Evolutionary conservation across 2,797 vertebrate genomes (phyloP), one percentile per base, ranked within the genome.

Genomic region (Leuciscus waleckii): DNA sequence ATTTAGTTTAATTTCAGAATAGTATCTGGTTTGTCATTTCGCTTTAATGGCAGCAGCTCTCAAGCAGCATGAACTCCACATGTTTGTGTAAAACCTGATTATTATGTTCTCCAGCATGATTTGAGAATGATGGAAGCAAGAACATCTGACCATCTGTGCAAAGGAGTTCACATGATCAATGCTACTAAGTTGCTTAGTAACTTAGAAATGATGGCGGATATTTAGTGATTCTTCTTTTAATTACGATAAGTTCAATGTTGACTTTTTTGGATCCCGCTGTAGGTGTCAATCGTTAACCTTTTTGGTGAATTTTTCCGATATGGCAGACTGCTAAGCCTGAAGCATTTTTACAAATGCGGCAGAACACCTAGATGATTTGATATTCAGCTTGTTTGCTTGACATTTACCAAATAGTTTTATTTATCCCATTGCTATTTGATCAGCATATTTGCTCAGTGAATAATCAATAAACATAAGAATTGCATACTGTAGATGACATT

Each of bases 261-360:
- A 32, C 39, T 79, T 39, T 68, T 80, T 68, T 80, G 21, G 39
- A n/a, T 4, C 10, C 29, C 4, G 2, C 2, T 68, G 32, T 32
- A 49, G 63, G 41, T 80, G 41, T 37, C 29, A n/a, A 49, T 69
- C 32, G 4, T 23, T 69, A 80, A 80, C 61, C 70, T 90, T 92
- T 93, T 93, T 91, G 77, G 41, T 19, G 32, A 51, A 17, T 89
- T 87, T 87, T 89, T 87, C 73, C 68, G 82, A 83, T 91, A 89
- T 84, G 89, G 86, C 90, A 90, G 19, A 70, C 9, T 75, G 35
- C 4, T 68, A 32, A 51, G 35, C 39, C 5, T 49, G 46, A 74
- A 19, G 7, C 49, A 89, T 90, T 91, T 86, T 82, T 82, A 63
- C 61, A 75, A 87, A 87, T 73, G 75, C 92, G 91, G 90, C 90